Conservation (phyloP, 2,797 vertebrate species). For the Tachyglossus aculeatus region DNA sequence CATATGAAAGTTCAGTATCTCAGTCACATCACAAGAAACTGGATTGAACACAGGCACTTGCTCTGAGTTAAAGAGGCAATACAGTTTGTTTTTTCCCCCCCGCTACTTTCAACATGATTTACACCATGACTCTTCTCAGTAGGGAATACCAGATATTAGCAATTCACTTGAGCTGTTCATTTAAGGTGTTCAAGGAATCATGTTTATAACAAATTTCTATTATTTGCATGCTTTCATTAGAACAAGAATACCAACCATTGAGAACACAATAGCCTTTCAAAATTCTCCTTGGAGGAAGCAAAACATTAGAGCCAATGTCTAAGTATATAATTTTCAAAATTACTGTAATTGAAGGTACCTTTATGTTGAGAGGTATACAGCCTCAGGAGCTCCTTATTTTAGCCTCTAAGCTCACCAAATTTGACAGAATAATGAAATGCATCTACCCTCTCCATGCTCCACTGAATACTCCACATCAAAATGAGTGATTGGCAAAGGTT, state of each 20-base stretch:
- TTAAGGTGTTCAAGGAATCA: constrained; percentile 3
- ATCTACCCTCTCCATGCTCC: constrained; percentile 22
- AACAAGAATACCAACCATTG: constrained; percentile 33
- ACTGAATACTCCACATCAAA: not conserved
- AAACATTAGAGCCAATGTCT: constrained; percentile 21
- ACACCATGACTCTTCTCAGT: not conserved
- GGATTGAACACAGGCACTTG: too few species aligned
- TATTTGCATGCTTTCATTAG: constrained; percentile 44
- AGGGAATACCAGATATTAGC: constrained; percentile 6
- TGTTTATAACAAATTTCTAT: constrained; percentile 44
- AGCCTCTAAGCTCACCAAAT: constrained; percentile 36
- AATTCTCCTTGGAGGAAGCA: constrained; percentile 27
- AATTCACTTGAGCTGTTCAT: constrained; percentile 26
- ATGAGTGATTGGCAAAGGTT: constrained; percentile 27
- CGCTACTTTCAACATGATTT: not conserved
- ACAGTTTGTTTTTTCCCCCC: too few species aligned
- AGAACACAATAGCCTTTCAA: constrained; percentile 35
- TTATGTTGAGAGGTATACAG: constrained; percentile 22
- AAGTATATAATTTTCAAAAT: constrained; percentile 61
- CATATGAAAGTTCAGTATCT: too few species aligned
- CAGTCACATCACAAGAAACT: too few species aligned
- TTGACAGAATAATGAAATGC: constrained; percentile 43
- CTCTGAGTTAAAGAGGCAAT: too few species aligned
- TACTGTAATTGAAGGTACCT: constrained; percentile 55
- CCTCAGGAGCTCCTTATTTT: constrained; percentile 45